Evolutionary conservation across 2,888 invertebrate genomes (phyloP), one percentile per base, ranked within the genome.

Genomic region (Panzeria rudis): DNA sequence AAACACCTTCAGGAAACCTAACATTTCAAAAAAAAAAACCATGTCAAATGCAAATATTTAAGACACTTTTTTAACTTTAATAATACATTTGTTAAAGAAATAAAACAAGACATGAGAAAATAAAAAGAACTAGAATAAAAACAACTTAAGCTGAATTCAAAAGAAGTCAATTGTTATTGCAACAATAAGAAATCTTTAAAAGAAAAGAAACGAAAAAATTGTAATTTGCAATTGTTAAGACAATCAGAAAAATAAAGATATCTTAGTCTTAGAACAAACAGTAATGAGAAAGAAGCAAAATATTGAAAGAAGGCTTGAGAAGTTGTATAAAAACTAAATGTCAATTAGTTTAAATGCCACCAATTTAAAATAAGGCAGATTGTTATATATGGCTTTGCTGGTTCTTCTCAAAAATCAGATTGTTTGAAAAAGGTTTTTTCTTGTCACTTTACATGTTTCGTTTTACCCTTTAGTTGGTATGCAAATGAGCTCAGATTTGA

Each of bases 31-130:
- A 47, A 32, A 29, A 54, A 29, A 64, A 69, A 73, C 38, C 72
- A n/a, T 78, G 78, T 61, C 83, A 78, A 83, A 83, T 78, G 61
- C 78, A 83, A 78, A 83, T 73, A n/a, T n/a, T n/a, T n/a, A 78
- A 83, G 61, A 73, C 73, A 41, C 52, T 72, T 59, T 80, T 79
- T 13, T 35, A 3, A 2, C 9, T 50, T 8, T 17, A 15, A 35
- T 62, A 54, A 41, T 25, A 13, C 8, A 20, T 17, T 61, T 38
- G 61, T 61, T 20, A 71, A 13, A 52, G 17, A 38, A 47, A 80
- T n/a, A 50, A 56, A 38, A 71, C 61, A 32, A 64, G 61, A 29
- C 29, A 56, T 44, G 17, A 41, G 13, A 66, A 66, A 17, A 20
- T 61, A 71, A 17, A 41, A 15, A 72, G 2, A 69, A 69, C 9